These are phyloP conservation scores for Paratrypauchen microcephalus DNA, from an alignment of 2,797 vertebrate species.

Conservation along the genomic window DNA sequence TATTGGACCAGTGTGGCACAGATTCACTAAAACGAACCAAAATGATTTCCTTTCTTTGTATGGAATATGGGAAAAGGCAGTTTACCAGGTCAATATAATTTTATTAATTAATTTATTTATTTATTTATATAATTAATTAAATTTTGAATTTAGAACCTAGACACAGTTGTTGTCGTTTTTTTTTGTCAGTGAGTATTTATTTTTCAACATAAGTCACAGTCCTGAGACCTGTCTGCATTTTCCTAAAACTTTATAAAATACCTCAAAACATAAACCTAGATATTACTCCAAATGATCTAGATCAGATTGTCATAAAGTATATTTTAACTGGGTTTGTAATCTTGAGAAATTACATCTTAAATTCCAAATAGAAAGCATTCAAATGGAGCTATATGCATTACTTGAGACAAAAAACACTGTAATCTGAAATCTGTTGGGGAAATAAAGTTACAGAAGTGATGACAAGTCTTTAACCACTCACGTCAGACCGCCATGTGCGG, in stretches of 20 bases:
- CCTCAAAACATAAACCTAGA: too few relatives aligned
- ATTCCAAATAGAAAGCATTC: neutral
- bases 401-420: neutral
- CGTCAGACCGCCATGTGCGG: neutral
- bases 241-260: neutral
- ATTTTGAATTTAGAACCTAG: too few relatives aligned
- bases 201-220: neutral
- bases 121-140: too few relatives aligned
- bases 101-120: too few relatives aligned
- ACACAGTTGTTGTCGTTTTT: too few relatives aligned
- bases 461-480: neutral
- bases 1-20: neutral
- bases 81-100: too few relatives aligned
- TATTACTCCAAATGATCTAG: neutral
- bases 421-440: neutral
- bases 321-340: neutral
- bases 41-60: too few relatives aligned
- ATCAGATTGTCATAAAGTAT: neutral
- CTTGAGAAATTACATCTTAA: neutral
- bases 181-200: neutral
- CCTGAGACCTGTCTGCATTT: neutral
- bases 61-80: too few relatives aligned
- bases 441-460: constrained; percentile 1
- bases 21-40: too few relatives aligned
- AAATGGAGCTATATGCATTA: neutral